phyloP scores from a whole-genome alignment of 2,888 invertebrate genomes.

The Cybosia mesomella region DNA sequence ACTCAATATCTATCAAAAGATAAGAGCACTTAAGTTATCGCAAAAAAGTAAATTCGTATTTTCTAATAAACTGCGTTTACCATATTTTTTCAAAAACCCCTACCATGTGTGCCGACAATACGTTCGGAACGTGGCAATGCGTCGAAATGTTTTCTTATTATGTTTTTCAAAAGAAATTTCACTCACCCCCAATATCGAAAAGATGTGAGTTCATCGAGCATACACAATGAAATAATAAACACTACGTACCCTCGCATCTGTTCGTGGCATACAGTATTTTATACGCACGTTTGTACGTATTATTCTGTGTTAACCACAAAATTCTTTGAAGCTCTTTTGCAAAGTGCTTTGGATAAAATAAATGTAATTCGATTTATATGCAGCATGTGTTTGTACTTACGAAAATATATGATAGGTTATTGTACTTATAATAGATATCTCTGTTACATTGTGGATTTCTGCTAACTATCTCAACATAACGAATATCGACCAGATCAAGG shows the following conservation, averaged over 20 bases:
- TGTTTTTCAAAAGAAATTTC: constrained; percentile 48
- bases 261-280: constrained; percentile 54
- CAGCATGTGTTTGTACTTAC: background rate
- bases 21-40: constrained; percentile 25
- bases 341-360: background rate
- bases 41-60: constrained; percentile 40
- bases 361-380: background rate
- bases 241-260: constrained; percentile 55
- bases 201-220: constrained; percentile 53
- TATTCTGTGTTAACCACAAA: constrained; percentile 38
- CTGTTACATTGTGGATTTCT: background rate
- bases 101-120: constrained; percentile 39
- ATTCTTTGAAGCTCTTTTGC: constrained; percentile 9
- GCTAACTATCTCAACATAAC: background rate
- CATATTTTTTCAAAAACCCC: constrained; percentile 36
- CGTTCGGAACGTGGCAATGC: constrained; percentile 40
- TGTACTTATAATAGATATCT: no score
- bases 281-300: constrained; percentile 46
- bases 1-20: background rate
- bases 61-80: constrained; percentile 35
- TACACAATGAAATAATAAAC: constrained; percentile 68
- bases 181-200: constrained; percentile 50
- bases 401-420: background rate
- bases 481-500: background rate
- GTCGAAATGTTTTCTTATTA: constrained; percentile 46